Base-by-base conservation (phyloP, 2,888 invertebrate genomes). In the Cantharis lateralis region DNA sequence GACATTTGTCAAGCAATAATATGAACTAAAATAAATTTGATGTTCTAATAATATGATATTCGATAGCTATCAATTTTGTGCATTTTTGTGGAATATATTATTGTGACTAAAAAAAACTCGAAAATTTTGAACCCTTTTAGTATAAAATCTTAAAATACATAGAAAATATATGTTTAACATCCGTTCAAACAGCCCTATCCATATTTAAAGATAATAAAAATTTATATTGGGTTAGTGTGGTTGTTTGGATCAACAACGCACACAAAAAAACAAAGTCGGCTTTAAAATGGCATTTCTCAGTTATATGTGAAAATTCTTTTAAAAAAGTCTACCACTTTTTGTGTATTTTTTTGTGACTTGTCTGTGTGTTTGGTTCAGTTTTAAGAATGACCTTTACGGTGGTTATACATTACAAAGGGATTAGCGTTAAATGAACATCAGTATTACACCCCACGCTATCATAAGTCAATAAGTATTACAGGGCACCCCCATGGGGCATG, bases 401-500 rank as follows among this genome's bases (percentile, higher is more conserved):
- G 15, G 62, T 71, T 74, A n/a, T 16, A 70, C 66, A 75, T 78
- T 75, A 75, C 80, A 62, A 75, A 79, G 77, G 78, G 80, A 81
- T 81, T 80, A 81, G 78, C 75, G 74, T 62, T 77, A 80, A 80
- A 81, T 79, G 81, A 77, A 75, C 73, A 79, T 78, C 76, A 28
- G 80, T 74, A 79, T 72, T 73, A 75, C 80, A 79, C 79, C 79
- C 79, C 69, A 71, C 32, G 61, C 73, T 73, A 78, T 76, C 75
- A 74, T 80, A 82, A 82, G 81, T 82, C 81, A 80, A 78, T 80
- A 79, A 79, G 80, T 77, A 80, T 80, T 79, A 78, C 79, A 71
- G 78, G 79, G 81, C 77, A 78, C 79, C 82, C 83, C 83, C 79
- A 81, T 73, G 78, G 82, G 80, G 82, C 78, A 84, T 86, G 85